Conservation (phyloP, 2,113 vertebrate genomes). For the Mirounga angustirostris region DNA sequence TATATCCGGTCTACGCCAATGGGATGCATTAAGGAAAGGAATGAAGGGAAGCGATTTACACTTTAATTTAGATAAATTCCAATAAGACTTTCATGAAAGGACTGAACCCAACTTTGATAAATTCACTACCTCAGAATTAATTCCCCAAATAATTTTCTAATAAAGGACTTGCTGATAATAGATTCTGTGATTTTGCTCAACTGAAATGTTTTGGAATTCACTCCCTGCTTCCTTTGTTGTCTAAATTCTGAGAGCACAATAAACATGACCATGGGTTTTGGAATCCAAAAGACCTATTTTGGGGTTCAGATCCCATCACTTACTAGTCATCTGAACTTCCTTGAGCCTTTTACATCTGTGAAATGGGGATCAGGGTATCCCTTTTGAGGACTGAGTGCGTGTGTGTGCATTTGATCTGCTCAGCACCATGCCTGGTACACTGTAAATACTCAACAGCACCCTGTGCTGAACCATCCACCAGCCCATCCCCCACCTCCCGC, state of each 20-base stretch:
- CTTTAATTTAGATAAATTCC: background rate
- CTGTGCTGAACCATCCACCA: background rate
- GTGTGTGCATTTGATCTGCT: background rate
- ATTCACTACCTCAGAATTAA: background rate
- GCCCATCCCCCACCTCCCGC: rapidly evolving
- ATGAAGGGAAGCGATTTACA: background rate
- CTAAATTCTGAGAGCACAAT: background rate
- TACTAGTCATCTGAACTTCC: background rate
- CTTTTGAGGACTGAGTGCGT: background rate
- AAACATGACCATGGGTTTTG: background rate
- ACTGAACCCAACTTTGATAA: background rate
- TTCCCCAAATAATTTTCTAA: background rate
- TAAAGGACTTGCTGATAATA: background rate
- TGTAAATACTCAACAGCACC: too few relatives aligned
- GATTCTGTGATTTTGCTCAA: background rate
- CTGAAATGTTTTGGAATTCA: background rate
- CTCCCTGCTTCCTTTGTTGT: background rate
- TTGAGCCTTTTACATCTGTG: background rate
- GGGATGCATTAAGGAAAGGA: background rate
- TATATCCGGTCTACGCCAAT: background rate
- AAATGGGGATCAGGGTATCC: background rate
- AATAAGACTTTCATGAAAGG: background rate
- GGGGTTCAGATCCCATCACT: background rate
- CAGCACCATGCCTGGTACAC: too few relatives aligned
- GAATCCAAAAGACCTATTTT: background rate